Percentiles rank a stretch among this genome's conserved stretches.
These are phyloP conservation scores for Trissolcus japonicus DNA, from an alignment of 2,888 invertebrate genomes.

Conservation along the genomic window DNA sequence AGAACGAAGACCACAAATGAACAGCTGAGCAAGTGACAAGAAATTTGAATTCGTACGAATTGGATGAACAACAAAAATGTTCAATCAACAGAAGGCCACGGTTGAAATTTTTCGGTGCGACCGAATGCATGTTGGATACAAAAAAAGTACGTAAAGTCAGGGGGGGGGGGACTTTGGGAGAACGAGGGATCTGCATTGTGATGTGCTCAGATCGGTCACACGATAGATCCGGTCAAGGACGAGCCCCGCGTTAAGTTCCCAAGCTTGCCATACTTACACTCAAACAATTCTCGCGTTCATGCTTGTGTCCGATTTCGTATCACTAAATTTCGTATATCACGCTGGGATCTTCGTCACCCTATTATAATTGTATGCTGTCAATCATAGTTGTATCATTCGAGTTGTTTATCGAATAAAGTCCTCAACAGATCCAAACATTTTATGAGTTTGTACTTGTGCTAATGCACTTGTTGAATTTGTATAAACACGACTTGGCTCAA, in stretches of 20 bases:
- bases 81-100: neutral
- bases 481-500: too few relatives aligned
- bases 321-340: slow-evolving; percentile 27
- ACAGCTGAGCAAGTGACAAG: too few relatives aligned
- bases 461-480: slow-evolving; percentile 8
- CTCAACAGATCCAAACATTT: slow-evolving; percentile 10
- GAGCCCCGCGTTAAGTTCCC: slow-evolving; percentile 71
- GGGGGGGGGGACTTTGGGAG: slow-evolving; percentile 57
- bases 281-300: slow-evolving; percentile 53
- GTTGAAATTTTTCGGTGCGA: neutral
- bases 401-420: slow-evolving; percentile 12
- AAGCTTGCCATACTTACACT: slow-evolving; percentile 64
- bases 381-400: slow-evolving; percentile 15
- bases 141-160: slow-evolving; percentile 55
- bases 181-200: slow-evolving; percentile 69
- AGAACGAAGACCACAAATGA: too few relatives aligned
- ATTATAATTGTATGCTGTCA: slow-evolving; percentile 12
- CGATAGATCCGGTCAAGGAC: slow-evolving; percentile 76
- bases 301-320: slow-evolving; percentile 54
- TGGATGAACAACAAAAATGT: slow-evolving; percentile 3
- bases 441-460: neutral
- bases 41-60: neutral
- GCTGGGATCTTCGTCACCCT: slow-evolving; percentile 43
- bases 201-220: slow-evolving; percentile 74
- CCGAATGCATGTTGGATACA: slow-evolving; percentile 8